These are phyloP conservation scores for Scelioninae gen. 1 DNA, from an alignment of 2,888 invertebrate genomes.

Conservation along the genomic window DNA sequence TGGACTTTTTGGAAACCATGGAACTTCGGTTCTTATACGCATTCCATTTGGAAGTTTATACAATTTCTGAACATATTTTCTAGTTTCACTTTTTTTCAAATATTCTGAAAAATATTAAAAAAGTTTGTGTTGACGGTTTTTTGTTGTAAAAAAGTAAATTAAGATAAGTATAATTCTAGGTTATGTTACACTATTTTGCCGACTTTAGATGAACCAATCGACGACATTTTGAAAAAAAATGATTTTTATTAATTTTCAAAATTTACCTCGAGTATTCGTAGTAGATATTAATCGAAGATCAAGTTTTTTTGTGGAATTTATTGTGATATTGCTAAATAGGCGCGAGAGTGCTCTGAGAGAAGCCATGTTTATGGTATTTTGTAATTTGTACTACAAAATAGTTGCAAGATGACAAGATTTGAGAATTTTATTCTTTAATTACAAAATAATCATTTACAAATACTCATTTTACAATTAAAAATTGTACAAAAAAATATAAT, in stretches of 20 bases:
- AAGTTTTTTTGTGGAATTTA: conserved; percentile 29
- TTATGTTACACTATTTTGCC: not conserved
- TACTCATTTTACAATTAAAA: too few species aligned
- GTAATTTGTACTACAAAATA: too few species aligned
- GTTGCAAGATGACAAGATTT: too few species aligned
- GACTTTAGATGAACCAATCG: too few species aligned
- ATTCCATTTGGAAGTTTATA: not conserved
- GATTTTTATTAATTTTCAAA: not conserved
- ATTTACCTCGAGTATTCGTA: conserved; percentile 33
- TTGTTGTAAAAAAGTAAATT: too few species aligned
- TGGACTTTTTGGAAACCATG: conserved; percentile 72
- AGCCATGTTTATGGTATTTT: conserved; percentile 40
- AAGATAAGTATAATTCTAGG: too few species aligned
- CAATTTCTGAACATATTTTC: conserved; percentile 9
- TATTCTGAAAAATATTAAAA: not conserved
- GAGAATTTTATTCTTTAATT: too few species aligned
- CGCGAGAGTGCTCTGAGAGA: conserved; percentile 37
- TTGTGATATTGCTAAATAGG: conserved; percentile 36
- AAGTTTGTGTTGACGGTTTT: too few species aligned
- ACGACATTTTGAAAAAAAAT: too few species aligned
- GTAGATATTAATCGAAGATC: conserved; percentile 38
- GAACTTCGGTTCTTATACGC: conserved; percentile 63
- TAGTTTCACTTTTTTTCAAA: not conserved
- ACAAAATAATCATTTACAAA: too few species aligned
- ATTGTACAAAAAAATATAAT: too few species aligned